A percentile compares a stretch with the other conserved stretches of the same genome.
phyloP scores from a whole-genome alignment of 2,113 vertebrate genomes.

The Excalfactoria chinensis region DNA sequence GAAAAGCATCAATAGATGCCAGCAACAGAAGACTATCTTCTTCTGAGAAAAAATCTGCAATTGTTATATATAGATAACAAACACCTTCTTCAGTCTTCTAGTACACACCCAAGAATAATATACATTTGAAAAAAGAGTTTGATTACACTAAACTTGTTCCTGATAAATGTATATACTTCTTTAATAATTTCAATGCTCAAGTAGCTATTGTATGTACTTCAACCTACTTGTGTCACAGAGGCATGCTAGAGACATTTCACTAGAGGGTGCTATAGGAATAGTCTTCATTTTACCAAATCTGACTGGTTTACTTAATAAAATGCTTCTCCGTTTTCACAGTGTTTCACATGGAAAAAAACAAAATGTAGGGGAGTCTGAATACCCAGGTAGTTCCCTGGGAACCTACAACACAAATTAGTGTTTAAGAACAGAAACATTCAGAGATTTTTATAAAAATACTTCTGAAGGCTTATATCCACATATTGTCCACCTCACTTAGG shows the following conservation, averaged over 20 bases:
- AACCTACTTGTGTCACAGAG: rapidly evolving
- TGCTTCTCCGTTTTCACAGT: neutral
- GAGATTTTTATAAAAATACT: neutral
- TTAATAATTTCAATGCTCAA: neutral
- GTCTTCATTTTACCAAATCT: neutral
- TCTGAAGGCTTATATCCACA: neutral
- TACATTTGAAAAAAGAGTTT: neutral
- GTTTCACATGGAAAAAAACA: neutral
- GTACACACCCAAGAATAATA: neutral
- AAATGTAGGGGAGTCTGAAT: neutral
- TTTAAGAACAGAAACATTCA: neutral
- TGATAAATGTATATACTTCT: neutral
- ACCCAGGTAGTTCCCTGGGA: neutral
- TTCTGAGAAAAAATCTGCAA: neutral
- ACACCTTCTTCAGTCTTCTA: neutral
- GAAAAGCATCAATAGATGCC: neutral
- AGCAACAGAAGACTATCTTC: neutral
- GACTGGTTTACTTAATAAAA: rapidly evolving
- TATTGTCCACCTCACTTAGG: neutral
- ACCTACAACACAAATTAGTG: neutral
- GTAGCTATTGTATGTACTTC: rapidly evolving
- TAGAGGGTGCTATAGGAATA: constrained; percentile 26
- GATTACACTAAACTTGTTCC: neutral
- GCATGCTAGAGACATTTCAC: neutral
- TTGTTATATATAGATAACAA: neutral